Conservation (phyloP, 1,140 invertebrate species). For the Goniozus legneri region DNA sequence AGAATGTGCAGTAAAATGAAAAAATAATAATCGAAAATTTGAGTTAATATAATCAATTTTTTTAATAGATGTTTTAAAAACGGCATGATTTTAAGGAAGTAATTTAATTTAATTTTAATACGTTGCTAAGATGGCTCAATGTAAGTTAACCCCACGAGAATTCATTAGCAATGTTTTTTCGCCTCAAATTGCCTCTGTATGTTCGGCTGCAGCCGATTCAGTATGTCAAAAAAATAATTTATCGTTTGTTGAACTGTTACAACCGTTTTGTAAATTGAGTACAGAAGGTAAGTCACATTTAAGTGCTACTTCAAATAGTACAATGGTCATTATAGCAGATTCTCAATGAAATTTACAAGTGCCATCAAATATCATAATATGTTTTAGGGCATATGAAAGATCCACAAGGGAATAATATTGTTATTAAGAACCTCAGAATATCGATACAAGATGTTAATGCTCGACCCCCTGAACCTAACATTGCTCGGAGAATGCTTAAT, state of each 20-base stretch:
- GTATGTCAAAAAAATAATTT: slow-evolving; percentile 89
- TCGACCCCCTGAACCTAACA: slow-evolving; percentile 75
- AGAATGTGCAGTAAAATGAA: no score
- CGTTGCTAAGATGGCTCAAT: slow-evolving; percentile 57
- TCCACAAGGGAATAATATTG: slow-evolving; percentile 69
- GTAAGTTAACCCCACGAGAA: slow-evolving; percentile 71
- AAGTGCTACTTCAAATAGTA: no score
- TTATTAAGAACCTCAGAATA: slow-evolving; percentile 76
- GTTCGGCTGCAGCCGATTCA: slow-evolving; percentile 75
- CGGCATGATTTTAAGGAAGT: no score
- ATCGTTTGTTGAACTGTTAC: slow-evolving; percentile 82
- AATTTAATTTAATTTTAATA: no score
- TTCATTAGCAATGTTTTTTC: slow-evolving; percentile 87
- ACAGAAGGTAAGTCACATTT: slow-evolving; percentile 65
- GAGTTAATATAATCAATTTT: no score
- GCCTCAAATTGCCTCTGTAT: slow-evolving; percentile 81
- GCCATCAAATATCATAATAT: no score
- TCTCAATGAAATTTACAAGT: no score
- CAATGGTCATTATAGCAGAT: no score
- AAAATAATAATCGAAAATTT: no score
- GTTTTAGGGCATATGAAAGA: slow-evolving; percentile 76
- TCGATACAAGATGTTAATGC: slow-evolving; percentile 77
- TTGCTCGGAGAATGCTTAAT: slow-evolving; percentile 82
- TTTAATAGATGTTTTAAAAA: no score
- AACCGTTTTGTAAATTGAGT: slow-evolving; percentile 80